Evolutionary conservation across 2,113 vertebrate genomes (phyloP).

Genomic region (Crypturellus undulatus): DNA sequence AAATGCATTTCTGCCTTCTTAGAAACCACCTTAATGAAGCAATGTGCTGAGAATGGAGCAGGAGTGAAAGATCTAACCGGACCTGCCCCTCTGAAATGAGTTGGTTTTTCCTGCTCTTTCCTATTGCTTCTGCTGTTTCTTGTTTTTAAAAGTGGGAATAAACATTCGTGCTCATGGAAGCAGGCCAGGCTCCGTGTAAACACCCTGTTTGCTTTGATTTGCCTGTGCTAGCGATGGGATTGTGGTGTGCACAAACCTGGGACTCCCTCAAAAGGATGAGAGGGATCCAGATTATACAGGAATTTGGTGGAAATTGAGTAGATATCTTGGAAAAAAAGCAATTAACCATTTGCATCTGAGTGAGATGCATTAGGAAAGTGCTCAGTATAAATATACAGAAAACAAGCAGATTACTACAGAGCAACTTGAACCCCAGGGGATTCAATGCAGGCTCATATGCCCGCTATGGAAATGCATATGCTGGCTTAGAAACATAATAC

Average conservation of each 20-base stretch:
- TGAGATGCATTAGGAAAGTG: background rate
- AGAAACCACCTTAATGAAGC: background rate
- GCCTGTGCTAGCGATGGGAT: background rate
- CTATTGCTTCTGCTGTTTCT: background rate
- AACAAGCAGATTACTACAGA: background rate
- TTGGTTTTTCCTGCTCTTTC: background rate
- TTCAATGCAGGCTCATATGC: rapidly evolving
- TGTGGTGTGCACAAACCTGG: background rate
- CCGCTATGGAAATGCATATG: background rate
- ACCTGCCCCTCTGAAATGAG: background rate
- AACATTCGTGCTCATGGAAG: background rate
- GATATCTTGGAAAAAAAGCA: background rate
- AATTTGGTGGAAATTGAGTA: background rate
- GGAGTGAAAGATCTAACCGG: background rate
- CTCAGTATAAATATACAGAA: background rate
- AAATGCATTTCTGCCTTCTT: background rate
- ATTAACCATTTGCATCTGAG: rapidly evolving
- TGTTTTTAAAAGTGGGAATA: background rate
- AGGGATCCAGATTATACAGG: background rate
- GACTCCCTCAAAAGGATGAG: background rate
- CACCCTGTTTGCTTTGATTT: background rate
- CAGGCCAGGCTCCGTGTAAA: background rate
- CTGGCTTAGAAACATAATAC: background rate
- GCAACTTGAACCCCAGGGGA: background rate
- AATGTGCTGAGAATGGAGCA: background rate